Evolutionary conservation across 2,888 invertebrate species (phyloP).

Genomic region (Leptinotarsa haldemani): DNA sequence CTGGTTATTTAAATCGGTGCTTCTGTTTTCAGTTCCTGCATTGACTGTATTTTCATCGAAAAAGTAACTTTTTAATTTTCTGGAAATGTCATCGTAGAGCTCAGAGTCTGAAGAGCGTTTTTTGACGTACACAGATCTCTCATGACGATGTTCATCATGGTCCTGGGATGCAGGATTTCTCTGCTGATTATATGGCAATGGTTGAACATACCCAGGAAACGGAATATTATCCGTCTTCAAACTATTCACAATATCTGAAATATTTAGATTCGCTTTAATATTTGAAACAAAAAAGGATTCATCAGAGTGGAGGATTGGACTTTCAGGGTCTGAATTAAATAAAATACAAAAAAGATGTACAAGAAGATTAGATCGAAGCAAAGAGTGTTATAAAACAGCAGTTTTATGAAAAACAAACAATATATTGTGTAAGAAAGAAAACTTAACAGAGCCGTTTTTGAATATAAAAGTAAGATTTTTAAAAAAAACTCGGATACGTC

Average conservation of each 20-base stretch:
- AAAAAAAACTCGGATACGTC: too few relatives aligned
- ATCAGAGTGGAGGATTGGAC: background rate
- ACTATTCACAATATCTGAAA: conserved; percentile 39
- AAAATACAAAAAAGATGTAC: too few relatives aligned
- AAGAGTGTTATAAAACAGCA: too few relatives aligned
- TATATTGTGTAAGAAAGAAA: too few relatives aligned
- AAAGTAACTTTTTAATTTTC: conserved; percentile 6
- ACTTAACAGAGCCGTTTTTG: too few relatives aligned
- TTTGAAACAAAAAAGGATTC: background rate
- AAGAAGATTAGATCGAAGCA: too few relatives aligned
- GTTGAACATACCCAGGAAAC: background rate
- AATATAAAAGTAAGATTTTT: too few relatives aligned
- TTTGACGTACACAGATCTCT: background rate
- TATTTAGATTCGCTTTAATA: too few relatives aligned
- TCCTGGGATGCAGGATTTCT: conserved; percentile 13
- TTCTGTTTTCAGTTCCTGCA: conserved; percentile 45
- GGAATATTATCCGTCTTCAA: conserved; percentile 32
- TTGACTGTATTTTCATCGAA: background rate
- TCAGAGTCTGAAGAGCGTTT: background rate
- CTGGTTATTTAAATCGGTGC: conserved; percentile 56
- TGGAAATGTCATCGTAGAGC: background rate
- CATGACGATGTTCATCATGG: background rate
- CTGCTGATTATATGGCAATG: conserved; percentile 7
- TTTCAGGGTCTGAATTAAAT: background rate
- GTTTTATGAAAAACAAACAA: too few relatives aligned